Base-by-base conservation (phyloP, 2,113 vertebrate species). In the Colossoma macropomum region DNA sequence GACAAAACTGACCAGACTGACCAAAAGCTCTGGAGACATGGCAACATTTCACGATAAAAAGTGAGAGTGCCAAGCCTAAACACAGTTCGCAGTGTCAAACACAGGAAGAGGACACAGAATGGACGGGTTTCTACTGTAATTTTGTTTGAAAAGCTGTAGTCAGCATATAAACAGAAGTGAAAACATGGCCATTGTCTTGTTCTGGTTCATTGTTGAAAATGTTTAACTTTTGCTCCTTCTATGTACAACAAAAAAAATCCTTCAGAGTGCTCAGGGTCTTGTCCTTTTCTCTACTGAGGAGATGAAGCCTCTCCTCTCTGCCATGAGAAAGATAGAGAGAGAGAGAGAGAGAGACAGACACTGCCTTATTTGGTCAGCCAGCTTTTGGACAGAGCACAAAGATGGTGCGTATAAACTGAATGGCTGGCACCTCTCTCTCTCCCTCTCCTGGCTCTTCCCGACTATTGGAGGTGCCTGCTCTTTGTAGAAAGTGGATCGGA, bases 331-430 rank as follows among this genome's bases (percentile, higher is more conserved):
- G 41, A 2, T 65, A 82, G 56, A 79, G 28, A 48, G 60, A 28
- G 25, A 62, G 52, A 2, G 69, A 81, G 41, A 78, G 27, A 80
- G 52, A 30, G 92, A 88, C 90, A 91, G 88, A 89, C 86, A 90
- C 85, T 90, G 92, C 92, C 92, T 94, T 92, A 92, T 94, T 94
- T 92, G 91, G 92, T 79, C 83, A 91, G 84, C 81, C 85, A 50
- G 56, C 79, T 60, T 75, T 87, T 69, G 77, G 85, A 89, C 79
- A 84, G n/a, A 69, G 41, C 15, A 56, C 75, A 70, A 82, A 65
- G 73, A 71, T 77, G 69, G 41, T 66, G 54, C 82, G 79, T 76
- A 86, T 89, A 88, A 92, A 90, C 88, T 83, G 48, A 84, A 86
- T 87, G 82, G 63, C 83, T 92, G 92, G 91, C 91, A 93, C 84